These are phyloP conservation scores for Melipona bicolor DNA, from an alignment of 2,888 invertebrate genomes.

Conservation along the genomic window DNA sequence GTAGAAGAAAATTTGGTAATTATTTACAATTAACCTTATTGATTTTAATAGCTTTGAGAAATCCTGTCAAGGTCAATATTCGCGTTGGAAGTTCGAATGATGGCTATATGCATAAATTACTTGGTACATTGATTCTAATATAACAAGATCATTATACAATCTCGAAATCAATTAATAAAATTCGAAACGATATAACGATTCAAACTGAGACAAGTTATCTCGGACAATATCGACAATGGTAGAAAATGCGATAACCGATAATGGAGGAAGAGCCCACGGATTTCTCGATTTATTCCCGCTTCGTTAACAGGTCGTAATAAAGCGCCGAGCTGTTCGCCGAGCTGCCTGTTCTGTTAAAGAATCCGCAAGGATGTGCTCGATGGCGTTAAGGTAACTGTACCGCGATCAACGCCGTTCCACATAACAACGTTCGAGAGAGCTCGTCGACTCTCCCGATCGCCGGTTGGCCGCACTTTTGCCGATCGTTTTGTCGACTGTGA, in stretches of 20 bases:
- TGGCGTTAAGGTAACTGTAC: constrained; percentile 78
- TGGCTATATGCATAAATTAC: background rate
- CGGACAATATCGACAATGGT: fast-evolving
- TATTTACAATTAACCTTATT: too few relatives aligned
- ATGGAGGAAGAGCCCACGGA: background rate
- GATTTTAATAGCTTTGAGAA: too few relatives aligned
- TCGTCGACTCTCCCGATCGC: constrained; percentile 29
- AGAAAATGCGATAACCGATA: background rate
- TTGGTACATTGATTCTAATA: background rate
- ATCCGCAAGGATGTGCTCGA: constrained; percentile 72
- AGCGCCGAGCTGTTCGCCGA: constrained; percentile 41
- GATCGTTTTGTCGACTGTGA: constrained; percentile 61
- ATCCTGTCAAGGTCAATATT: background rate
- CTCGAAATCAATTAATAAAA: background rate
- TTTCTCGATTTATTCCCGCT: constrained; percentile 34
- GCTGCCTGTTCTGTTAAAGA: constrained; percentile 51
- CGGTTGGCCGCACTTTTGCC: constrained; percentile 43
- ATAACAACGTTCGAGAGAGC: constrained; percentile 60
- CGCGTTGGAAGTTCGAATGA: background rate
- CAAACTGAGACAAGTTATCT: background rate
- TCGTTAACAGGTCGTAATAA: constrained; percentile 42
- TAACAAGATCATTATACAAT: background rate
- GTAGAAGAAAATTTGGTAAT: too few relatives aligned
- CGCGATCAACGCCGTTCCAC: constrained; percentile 74
- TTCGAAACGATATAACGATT: background rate